Evolutionary conservation across 1,140 invertebrate genomes (phyloP).

Genomic region (Oreohelix idahoensis): DNA sequence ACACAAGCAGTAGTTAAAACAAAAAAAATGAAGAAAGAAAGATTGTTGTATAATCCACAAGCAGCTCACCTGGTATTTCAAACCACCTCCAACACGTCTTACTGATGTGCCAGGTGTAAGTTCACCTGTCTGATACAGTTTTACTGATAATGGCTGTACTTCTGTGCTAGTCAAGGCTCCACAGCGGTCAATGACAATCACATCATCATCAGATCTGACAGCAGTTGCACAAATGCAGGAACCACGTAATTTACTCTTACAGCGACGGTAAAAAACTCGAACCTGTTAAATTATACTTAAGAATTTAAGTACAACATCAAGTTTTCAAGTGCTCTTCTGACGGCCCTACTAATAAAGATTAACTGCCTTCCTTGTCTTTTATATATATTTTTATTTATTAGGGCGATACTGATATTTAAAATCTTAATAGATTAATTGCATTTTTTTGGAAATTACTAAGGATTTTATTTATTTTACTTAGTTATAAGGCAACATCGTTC

Average conservation of each 20-base stretch:
- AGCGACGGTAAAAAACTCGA: conserved; percentile 50
- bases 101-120: conserved; percentile 58
- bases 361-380: too few relatives aligned
- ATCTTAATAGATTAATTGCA: too few relatives aligned
- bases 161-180: conserved; percentile 14
- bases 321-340: too few relatives aligned
- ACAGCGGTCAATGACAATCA: conserved; percentile 63
- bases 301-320: too few relatives aligned
- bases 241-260: conserved; percentile 36
- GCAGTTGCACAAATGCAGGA: conserved; percentile 62
- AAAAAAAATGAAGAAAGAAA: too few relatives aligned
- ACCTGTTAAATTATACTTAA: conserved; percentile 52
- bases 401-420: too few relatives aligned
- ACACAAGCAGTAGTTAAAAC: too few relatives aligned
- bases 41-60: background rate
- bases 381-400: too few relatives aligned
- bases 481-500: too few relatives aligned
- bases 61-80: conserved; percentile 50
- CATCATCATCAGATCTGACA: conserved; percentile 55
- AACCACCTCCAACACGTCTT: conserved; percentile 56
- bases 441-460: too few relatives aligned
- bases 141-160: conserved; percentile 43
- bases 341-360: too few relatives aligned
- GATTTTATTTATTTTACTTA: too few relatives aligned
- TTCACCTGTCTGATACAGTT: conserved; percentile 62